These are phyloP conservation scores for Zaprionus nigranus DNA, from an alignment of 1,140 invertebrate genomes.

Conservation along the genomic window DNA sequence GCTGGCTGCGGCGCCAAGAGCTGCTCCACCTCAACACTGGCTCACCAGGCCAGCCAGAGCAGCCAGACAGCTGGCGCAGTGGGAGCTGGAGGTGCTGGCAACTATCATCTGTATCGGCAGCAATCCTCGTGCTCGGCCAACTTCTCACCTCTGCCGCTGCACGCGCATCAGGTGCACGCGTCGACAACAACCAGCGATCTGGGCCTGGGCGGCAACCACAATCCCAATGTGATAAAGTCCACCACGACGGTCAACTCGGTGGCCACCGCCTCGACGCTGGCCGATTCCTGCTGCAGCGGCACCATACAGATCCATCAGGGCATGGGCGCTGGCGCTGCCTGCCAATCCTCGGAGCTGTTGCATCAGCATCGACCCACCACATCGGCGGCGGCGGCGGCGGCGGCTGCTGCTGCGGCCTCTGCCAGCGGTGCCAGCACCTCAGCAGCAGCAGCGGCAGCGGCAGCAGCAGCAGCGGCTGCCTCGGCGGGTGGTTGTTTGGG, in stretches of 20 bases:
- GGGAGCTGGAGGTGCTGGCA: neutral
- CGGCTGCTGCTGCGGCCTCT: slow-evolving; percentile 32
- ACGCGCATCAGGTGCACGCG: slow-evolving; percentile 79
- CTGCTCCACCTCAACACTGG: slow-evolving; percentile 62
- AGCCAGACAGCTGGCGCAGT: slow-evolving; percentile 12
- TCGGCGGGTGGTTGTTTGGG: slow-evolving; percentile 29
- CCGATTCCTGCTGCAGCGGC: slow-evolving; percentile 82
- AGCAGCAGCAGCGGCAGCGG: slow-evolving; percentile 41
- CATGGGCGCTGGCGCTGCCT: slow-evolving; percentile 72
- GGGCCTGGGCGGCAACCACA: slow-evolving; percentile 66
- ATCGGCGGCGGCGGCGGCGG: slow-evolving; percentile 16
- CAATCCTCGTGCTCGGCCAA: slow-evolving; percentile 82
- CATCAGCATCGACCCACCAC: slow-evolving; percentile 48
- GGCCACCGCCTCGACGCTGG: slow-evolving; percentile 79
- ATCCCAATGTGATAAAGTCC: slow-evolving; percentile 84
- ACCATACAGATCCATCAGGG: slow-evolving; percentile 79
- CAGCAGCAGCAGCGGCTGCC: slow-evolving; percentile 39
- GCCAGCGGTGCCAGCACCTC: slow-evolving; percentile 33
- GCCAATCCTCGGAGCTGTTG: slow-evolving; percentile 73
- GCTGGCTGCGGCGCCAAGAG: slow-evolving; percentile 34
- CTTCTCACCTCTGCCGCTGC: slow-evolving; percentile 77
- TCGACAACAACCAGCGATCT: slow-evolving; percentile 81
- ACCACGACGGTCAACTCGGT: slow-evolving; percentile 82
- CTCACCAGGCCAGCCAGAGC: slow-evolving; percentile 41
- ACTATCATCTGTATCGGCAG: slow-evolving; percentile 71